Evolutionary conservation across 2,113 vertebrate genomes (phyloP).

Genomic region (Odobenus rosmarus): DNA sequence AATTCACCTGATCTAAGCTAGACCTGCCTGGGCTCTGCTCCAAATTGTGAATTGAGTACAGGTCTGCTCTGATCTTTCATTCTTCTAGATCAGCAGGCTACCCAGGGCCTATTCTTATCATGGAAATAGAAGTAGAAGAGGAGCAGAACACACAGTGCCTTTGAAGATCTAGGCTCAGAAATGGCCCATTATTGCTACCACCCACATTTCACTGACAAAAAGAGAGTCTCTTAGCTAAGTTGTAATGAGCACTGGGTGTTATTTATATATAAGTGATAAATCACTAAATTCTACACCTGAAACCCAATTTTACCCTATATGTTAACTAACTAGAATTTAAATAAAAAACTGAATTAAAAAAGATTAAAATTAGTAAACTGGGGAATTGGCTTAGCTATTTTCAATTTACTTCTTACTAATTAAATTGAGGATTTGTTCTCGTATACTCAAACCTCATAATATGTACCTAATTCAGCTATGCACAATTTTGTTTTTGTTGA

Average conservation of each 20-base stretch:
- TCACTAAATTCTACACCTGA: not conserved
- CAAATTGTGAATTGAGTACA: not conserved
- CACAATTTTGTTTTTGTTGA: not conserved
- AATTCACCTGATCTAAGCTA: not conserved
- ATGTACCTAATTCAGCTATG: not conserved
- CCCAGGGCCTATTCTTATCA: not conserved
- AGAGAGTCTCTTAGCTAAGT: not conserved
- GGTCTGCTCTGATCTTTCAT: not conserved
- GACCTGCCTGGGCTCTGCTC: not conserved
- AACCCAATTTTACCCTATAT: not conserved
- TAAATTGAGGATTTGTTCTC: not conserved
- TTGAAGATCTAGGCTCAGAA: not conserved
- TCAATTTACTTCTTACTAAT: not conserved
- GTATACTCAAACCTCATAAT: not conserved
- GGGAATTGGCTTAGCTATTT: not conserved
- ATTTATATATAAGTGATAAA: not conserved
- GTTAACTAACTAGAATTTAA: not conserved
- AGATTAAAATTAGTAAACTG: not conserved
- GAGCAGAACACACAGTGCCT: not conserved
- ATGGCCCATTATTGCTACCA: not conserved
- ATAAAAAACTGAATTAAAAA: not conserved
- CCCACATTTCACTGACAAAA: not conserved
- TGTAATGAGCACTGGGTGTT: not conserved
- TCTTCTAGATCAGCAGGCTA: not conserved
- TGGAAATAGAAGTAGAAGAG: not conserved